phyloP scores from a whole-genome alignment of 1,140 invertebrate species.

The Trialeurodes vaporariorum region DNA sequence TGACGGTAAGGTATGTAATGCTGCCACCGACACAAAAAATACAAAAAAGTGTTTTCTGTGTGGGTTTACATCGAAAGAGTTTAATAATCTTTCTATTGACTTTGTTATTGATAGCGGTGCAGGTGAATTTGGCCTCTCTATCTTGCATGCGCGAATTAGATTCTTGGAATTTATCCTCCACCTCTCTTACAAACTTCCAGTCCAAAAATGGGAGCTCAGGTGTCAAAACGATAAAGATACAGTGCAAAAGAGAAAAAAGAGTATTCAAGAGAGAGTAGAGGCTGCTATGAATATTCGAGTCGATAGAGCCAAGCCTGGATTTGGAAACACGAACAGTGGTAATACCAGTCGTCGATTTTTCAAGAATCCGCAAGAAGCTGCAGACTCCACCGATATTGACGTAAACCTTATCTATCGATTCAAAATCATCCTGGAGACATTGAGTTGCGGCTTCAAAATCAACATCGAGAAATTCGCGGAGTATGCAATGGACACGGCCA shows the following conservation, averaged over 20 bases:
- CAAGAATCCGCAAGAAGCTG: constrained; percentile 23
- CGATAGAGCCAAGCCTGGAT: too few species aligned
- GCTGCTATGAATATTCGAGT: too few species aligned
- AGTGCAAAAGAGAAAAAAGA: neutral
- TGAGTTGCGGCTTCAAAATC: too few species aligned
- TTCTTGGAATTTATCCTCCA: too few species aligned
- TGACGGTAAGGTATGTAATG: constrained; percentile 3
- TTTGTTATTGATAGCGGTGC: neutral
- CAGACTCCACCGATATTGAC: too few species aligned
- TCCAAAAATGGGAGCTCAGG: neutral
- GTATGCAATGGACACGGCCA: too few species aligned
- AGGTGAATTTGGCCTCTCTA: constrained; percentile 2
- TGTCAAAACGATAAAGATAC: neutral
- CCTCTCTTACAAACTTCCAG: constrained; percentile 2
- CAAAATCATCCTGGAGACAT: too few species aligned
- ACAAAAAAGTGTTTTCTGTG: neutral
- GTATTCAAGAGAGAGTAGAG: neutral
- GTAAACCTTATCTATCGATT: too few species aligned
- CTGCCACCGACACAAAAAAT: neutral
- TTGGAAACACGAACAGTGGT: constrained; percentile 33
- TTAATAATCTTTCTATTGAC: constrained; percentile 2
- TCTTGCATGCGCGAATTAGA: neutral
- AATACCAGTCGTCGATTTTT: constrained; percentile 34
- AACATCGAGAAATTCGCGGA: too few species aligned
- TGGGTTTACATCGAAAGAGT: neutral